These are phyloP conservation scores for Allobates femoralis DNA, from an alignment of 2,797 vertebrate genomes.

Conservation along the genomic window DNA sequence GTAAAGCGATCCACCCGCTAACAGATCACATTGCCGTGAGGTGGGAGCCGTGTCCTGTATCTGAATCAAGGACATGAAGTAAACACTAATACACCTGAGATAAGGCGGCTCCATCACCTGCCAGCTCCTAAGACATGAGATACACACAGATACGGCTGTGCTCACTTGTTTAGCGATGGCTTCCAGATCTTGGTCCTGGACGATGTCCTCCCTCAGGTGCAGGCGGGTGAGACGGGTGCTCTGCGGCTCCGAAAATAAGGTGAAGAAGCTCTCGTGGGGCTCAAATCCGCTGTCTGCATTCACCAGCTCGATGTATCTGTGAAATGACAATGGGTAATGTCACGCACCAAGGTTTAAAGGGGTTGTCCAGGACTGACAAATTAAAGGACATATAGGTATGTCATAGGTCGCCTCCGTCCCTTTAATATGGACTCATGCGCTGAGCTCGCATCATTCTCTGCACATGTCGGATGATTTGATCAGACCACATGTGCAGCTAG, in stretches of 20 bases:
- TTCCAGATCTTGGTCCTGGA: constrained; percentile 92
- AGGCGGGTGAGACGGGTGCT: constrained; percentile 92
- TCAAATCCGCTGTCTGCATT: constrained; percentile 91
- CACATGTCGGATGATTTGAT: too few relatives aligned
- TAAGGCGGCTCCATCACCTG: neutral
- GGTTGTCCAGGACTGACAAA: too few relatives aligned
- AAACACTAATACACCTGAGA: neutral
- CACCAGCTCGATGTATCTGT: constrained; percentile 92
- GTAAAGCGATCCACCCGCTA: neutral
- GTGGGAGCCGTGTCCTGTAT: neutral
- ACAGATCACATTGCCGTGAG: neutral
- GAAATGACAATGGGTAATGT: neutral
- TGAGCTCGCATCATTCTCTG: too few relatives aligned
- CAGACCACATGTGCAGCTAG: too few relatives aligned
- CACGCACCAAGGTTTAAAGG: too few relatives aligned
- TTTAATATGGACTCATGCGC: too few relatives aligned
- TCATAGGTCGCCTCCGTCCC: too few relatives aligned
- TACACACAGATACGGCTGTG: neutral
- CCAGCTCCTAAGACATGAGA: neutral
- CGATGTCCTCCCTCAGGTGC: constrained; percentile 88
- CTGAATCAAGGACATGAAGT: neutral
- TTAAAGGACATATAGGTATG: too few relatives aligned
- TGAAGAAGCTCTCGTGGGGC: constrained; percentile 94
- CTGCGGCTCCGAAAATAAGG: constrained; percentile 91
- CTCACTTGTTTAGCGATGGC: constrained; percentile 92